These are phyloP conservation scores for Ectropis crepuscularia DNA, from an alignment of 2,888 invertebrate species.

Conservation along the genomic window DNA sequence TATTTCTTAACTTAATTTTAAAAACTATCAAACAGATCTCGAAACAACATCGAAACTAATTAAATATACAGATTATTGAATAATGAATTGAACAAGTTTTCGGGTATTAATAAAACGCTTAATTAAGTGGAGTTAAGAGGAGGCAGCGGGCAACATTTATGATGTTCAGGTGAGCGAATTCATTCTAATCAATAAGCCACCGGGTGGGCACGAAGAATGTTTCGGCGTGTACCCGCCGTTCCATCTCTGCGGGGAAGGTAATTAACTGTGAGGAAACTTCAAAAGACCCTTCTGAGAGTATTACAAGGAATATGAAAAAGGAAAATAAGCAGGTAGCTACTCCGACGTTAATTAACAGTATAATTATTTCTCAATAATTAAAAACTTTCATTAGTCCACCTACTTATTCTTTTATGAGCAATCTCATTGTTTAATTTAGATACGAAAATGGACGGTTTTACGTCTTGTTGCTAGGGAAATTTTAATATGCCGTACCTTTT, in stretches of 20 bases:
- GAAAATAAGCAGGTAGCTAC: slow-evolving; percentile 44
- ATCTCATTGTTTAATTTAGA: slow-evolving; percentile 3
- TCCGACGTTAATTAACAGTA: slow-evolving; percentile 42
- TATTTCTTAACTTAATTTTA: slow-evolving; percentile 2
- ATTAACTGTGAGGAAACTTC: slow-evolving; percentile 66
- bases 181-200: slow-evolving; percentile 58
- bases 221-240: slow-evolving; percentile 51
- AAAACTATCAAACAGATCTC: slow-evolving; percentile 12
- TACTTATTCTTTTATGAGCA: slow-evolving; percentile 1
- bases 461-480: background rate
- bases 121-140: slow-evolving; percentile 33
- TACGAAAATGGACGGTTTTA: background rate
- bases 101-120: slow-evolving; percentile 14
- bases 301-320: slow-evolving; percentile 54
- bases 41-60: slow-evolving; percentile 13
- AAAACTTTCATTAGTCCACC: slow-evolving; percentile 26
- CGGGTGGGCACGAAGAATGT: slow-evolving; percentile 59
- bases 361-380: slow-evolving; percentile 34
- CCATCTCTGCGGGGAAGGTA: slow-evolving; percentile 58
- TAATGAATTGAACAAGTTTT: slow-evolving; percentile 15
- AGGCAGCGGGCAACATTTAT: slow-evolving; percentile 37
- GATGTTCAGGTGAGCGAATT: slow-evolving; percentile 55
- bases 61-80: slow-evolving; percentile 15
- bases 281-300: slow-evolving; percentile 56
- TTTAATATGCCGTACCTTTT: background rate